Base-by-base conservation (phyloP, 2,113 vertebrate genomes). In the Ia io region DNA sequence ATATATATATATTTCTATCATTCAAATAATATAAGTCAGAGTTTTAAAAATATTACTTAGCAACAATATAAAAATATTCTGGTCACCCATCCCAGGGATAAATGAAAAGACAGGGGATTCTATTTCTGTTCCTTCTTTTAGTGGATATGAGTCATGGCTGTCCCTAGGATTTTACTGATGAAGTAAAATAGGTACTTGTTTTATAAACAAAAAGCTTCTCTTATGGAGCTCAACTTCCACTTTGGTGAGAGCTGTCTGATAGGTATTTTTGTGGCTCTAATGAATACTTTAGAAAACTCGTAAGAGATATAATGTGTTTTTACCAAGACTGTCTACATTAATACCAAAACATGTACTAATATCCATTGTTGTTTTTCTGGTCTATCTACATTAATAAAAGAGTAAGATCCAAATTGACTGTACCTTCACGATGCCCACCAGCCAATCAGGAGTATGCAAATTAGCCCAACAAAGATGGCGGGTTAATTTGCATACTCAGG, bases 51-150 rank as follows among this genome's bases (percentile, higher is more conserved):
- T 40, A 53, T 23, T 10, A 84, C 83, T 37, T 37, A 95, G 69
- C 49, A 90, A 65, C 53, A 86, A 91, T 18, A 17, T 49, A 94
- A 97, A 96, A 94, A 69, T 88, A 95, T 85, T 93, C 71, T 96
- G 51, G 42, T 61, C 37, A 86, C 53, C 32, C 77, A 78, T 51
- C 63, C 30, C 42, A 61, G 51, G 40, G 12, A 80, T 80, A 90
- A 83, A 74, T 86, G 80, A 96, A 96, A 94, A 73, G 42, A 73
- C 35, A 56, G 44, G 37, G 47, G 63, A 93, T 89, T 79, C 32
- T 84, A 91, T 95, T 97, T 95, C 87, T 80, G 84, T 88, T 78
- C 44, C 35, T 90, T 91, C 69, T 37, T 73, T 93, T 87, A 95
- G 76, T 67, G 51, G 67, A 28, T 83, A 32, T 93, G 96, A 96